Conservation (phyloP, 92 coral and sea anemone genomes). For the Porites lobata region DNA sequence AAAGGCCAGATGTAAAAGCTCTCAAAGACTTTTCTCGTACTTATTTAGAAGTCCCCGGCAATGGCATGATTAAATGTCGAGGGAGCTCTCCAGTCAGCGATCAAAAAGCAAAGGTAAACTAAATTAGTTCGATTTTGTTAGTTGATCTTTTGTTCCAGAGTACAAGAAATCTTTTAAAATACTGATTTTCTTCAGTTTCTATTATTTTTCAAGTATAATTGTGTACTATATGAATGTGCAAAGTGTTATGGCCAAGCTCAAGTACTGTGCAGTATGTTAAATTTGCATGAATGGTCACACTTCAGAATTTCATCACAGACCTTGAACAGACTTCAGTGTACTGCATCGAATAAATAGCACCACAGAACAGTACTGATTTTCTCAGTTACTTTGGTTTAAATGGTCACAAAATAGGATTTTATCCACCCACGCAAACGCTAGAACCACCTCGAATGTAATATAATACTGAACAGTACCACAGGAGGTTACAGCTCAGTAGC, state of each 20-base stretch:
- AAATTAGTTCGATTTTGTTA: neutral
- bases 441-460: neutral
- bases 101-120: conserved; percentile 14
- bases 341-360: neutral
- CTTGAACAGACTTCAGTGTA: no score
- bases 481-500: no score
- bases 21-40: conserved; percentile 16
- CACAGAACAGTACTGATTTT: no score
- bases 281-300: no score
- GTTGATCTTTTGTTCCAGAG: neutral
- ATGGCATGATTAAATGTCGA: neutral
- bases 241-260: no score
- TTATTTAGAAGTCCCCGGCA: conserved; percentile 34
- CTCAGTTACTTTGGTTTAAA: neutral
- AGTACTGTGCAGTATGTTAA: no score
- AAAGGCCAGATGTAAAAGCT: neutral
- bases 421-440: neutral
- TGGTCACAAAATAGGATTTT: neutral
- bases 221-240: no score
- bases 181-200: no score
- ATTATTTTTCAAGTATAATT: no score
- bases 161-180: neutral
- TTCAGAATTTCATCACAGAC: no score
- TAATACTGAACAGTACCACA: no score
- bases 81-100: neutral